Base-by-base conservation (phyloP, 2,888 invertebrate genomes). In the Gibbula magus region DNA sequence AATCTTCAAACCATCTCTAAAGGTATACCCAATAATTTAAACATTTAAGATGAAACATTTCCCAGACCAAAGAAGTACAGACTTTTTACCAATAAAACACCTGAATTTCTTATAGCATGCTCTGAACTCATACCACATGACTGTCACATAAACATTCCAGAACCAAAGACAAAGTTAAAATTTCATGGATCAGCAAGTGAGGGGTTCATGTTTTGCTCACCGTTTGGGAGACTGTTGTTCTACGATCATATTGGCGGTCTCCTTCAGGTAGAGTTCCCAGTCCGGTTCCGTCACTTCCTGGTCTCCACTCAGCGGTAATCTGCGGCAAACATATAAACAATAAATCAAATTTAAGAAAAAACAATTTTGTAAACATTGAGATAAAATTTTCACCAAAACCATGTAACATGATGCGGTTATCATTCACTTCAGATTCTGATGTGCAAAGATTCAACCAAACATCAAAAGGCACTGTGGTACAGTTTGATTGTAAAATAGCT, bases 201-300 rank as follows among this genome's bases (percentile, higher is more conserved):
- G 3, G 3, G 45, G 45, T 45, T 10, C 5, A 45, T 1, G 45
- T 1, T 45, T 4, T 10, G 13, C 77, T 77, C 80, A 92, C 93
- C 92, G 90, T 81, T 95, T 95, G 0, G 98, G 96, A 81, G 95
- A 96, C 92, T 99, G 99, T 90, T 98, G 97, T 5, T 96, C 94
- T 0, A 97, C 93, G 88, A 99, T 97, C 94, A 96, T 95, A 80
- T 94, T 95, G 0, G 98, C 98, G 2, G 98, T 98, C 86, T 97
- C 96, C 84, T 95, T 94, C 35, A 99, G 95, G 92, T 95, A 99
- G 10, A 95, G 92, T 91, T 97, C 96, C 99, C 99, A 99, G 93
- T 99, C 99, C 0, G 98, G 96, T 88, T 97, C 96, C 0, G 95
- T 94, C 74, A 99, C 95, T 84, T 95, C 95, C 92, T 98, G 97